phyloP scores from a whole-genome alignment of 2,113 vertebrate species.

The Synodontis membranacea region DNA sequence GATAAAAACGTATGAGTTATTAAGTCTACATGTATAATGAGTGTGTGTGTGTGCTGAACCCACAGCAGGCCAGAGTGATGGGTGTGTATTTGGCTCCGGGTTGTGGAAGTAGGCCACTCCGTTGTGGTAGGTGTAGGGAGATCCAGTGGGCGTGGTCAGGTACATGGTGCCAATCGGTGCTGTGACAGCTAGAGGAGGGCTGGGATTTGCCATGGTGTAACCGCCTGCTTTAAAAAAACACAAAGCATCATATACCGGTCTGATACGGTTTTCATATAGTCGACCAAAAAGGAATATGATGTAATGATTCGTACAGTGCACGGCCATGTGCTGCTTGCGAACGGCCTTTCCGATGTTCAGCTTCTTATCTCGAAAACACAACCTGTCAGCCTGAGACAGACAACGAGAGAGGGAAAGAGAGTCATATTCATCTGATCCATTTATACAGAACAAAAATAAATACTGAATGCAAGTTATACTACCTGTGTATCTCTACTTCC shows the following conservation, averaged over 20 bases:
- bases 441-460: background rate
- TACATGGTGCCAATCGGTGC: constrained; percentile 68
- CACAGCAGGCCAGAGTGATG: constrained; percentile 80
- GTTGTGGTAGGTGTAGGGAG: constrained; percentile 83
- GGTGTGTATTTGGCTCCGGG: constrained; percentile 68
- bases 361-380: constrained; percentile 81
- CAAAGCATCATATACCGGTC: background rate
- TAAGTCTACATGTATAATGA: background rate
- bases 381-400: constrained; percentile 73
- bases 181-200: constrained; percentile 34
- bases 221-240: constrained; percentile 36
- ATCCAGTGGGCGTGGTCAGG: constrained; percentile 81
- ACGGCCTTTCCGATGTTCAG: constrained; percentile 84
- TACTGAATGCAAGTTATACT: background rate
- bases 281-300: background rate
- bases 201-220: constrained; percentile 53
- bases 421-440: background rate
- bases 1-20: background rate
- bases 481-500: background rate
- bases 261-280: background rate
- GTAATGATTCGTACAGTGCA: constrained; percentile 62
- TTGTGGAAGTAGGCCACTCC: constrained; percentile 86
- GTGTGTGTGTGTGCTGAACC: constrained; percentile 21
- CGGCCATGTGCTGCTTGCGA: constrained; percentile 75
- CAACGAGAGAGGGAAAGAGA: background rate